Conservation (phyloP, 2,113 vertebrate species). For the Callorhinus ursinus region DNA sequence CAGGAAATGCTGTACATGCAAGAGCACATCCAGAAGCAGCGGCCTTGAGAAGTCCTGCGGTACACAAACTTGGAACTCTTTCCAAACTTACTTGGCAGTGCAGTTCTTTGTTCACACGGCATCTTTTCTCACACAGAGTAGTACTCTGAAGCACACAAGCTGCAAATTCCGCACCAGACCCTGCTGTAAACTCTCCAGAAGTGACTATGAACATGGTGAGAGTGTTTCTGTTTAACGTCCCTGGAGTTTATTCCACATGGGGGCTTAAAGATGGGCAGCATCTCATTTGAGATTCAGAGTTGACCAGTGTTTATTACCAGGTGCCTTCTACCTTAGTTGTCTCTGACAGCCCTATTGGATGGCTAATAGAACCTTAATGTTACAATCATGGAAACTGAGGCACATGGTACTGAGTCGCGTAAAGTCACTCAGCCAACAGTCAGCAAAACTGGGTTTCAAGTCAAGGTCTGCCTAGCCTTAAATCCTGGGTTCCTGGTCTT, state of each 20-base stretch:
- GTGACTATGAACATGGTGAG: background rate
- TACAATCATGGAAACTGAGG: background rate
- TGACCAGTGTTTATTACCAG: background rate
- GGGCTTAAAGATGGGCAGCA: background rate
- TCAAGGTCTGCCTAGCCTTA: background rate
- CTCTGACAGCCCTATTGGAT: background rate
- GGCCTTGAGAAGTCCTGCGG: background rate
- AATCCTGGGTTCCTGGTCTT: background rate
- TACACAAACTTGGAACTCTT: background rate
- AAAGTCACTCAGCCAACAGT: background rate
- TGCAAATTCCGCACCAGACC: background rate
- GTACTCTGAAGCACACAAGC: background rate
- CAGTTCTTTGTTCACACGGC: background rate
- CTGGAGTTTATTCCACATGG: background rate
- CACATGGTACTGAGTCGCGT: background rate
- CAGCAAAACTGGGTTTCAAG: background rate
- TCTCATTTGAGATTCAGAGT: background rate
- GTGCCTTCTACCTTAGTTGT: background rate
- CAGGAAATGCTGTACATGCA: fast-evolving
- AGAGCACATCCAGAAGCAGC: background rate
- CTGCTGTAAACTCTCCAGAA: background rate
- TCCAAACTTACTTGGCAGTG: background rate
- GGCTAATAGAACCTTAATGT: background rate
- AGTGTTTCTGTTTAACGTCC: background rate
- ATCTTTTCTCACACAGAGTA: background rate